Conservation (phyloP, 2,888 invertebrate species). For the Osedax fenrisi region DNA sequence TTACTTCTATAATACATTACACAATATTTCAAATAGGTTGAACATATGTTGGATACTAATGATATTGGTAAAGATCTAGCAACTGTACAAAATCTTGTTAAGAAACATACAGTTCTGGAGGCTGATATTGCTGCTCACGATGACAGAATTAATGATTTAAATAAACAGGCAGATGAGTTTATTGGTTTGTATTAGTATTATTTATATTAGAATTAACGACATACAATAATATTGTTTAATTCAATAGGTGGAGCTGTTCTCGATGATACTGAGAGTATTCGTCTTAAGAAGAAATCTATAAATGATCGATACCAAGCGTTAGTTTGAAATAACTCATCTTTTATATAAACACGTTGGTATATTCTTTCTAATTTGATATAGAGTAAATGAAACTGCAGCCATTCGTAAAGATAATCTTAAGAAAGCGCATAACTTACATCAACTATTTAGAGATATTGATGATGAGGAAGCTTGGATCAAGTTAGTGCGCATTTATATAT, state of each 20-base stretch:
- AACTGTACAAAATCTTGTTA: constrained; percentile 90
- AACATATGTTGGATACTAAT: constrained; percentile 82
- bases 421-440: constrained; percentile 92
- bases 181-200: constrained; percentile 52
- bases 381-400: background rate
- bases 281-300: constrained; percentile 80
- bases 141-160: constrained; percentile 64
- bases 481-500: constrained; percentile 53
- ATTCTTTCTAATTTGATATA: background rate
- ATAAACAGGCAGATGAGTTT: constrained; percentile 79
- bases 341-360: background rate
- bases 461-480: constrained; percentile 99
- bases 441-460: constrained; percentile 97
- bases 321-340: constrained; percentile 26
- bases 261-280: constrained; percentile 86
- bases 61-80: constrained; percentile 95
- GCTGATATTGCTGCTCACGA: constrained; percentile 90
- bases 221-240: too few species aligned
- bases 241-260: constrained; percentile 61
- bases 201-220: background rate
- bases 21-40: too few species aligned
- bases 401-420: constrained; percentile 55
- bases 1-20: too few species aligned
- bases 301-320: constrained; percentile 73
- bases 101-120: constrained; percentile 79